A percentile compares a stretch with the other conserved stretches of the same genome.
phyloP scores from a whole-genome alignment of 2,888 invertebrate species.

The Andricus quercusramuli region DNA sequence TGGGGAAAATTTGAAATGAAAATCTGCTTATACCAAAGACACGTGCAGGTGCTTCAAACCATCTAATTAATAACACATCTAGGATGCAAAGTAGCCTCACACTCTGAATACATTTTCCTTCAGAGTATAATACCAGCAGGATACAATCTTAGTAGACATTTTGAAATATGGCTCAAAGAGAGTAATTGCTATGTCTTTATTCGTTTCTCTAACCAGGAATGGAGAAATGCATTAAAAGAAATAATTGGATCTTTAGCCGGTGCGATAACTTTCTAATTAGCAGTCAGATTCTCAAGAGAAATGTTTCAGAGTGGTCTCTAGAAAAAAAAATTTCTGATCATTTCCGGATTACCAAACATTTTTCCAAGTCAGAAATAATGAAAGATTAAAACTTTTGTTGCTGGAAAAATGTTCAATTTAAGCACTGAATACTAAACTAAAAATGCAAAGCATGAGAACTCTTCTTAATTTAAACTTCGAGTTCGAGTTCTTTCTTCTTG shows the following conservation, averaged over 20 bases:
- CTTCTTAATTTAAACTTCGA: too few species aligned
- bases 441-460: too few species aligned
- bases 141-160: neutral
- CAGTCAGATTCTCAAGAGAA: too few species aligned
- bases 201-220: neutral
- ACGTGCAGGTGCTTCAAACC: neutral
- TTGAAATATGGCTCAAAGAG: neutral
- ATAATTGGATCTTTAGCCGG: slow-evolving; percentile 2
- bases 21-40: neutral
- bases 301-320: too few species aligned
- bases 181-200: neutral
- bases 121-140: neutral
- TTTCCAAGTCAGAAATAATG: too few species aligned
- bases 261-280: too few species aligned
- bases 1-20: neutral
- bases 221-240: neutral
- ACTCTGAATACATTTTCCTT: neutral
- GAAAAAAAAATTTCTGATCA: too few species aligned
- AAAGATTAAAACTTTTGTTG: too few species aligned
- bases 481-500: too few species aligned
- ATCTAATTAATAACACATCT: neutral
- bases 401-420: too few species aligned
- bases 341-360: too few species aligned
- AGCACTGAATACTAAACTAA: too few species aligned
- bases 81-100: neutral